A percentile compares a stretch with the other conserved stretches of the same genome.
Evolutionary conservation across 2,797 vertebrate genomes (phyloP).

Genomic region (Lerista edwardsae): DNA sequence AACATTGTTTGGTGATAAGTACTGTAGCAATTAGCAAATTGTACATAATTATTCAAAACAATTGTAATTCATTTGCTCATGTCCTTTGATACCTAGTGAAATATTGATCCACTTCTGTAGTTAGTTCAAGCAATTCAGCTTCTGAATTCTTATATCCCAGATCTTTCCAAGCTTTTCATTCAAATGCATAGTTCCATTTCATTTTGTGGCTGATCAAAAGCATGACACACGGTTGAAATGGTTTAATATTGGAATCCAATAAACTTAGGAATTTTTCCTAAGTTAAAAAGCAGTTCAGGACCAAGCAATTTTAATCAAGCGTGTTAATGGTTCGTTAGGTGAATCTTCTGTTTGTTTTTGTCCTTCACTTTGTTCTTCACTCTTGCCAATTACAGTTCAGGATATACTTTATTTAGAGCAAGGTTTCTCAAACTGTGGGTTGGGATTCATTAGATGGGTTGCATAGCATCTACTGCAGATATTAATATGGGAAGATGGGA

Average conservation of each 20-base stretch:
- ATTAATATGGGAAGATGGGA: too few species aligned
- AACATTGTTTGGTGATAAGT: neutral
- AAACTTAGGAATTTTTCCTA: neutral
- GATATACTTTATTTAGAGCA: neutral
- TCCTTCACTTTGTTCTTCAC: too few species aligned
- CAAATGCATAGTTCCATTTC: neutral
- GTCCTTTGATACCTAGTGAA: neutral
- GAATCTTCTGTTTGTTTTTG: neutral
- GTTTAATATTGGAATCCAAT: neutral
- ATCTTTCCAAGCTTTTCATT: neutral
- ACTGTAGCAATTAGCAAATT: neutral
- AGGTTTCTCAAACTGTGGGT: too few species aligned
- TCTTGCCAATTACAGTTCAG: neutral
- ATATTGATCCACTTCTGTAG: neutral
- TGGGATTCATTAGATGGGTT: too few species aligned
- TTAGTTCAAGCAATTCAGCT: neutral
- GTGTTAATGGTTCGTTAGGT: neutral
- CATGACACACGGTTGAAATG: neutral
- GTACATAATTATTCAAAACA: neutral
- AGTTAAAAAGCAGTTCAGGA: neutral
- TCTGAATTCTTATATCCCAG: neutral
- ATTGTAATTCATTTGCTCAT: neutral
- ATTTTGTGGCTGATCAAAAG: neutral
- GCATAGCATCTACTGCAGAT: too few species aligned
- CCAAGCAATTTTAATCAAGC: neutral